Evolutionary conservation across 2,113 vertebrate species (phyloP), one percentile per base, ranked within the genome.

Genomic region (Boulengerochromis microlepis): DNA sequence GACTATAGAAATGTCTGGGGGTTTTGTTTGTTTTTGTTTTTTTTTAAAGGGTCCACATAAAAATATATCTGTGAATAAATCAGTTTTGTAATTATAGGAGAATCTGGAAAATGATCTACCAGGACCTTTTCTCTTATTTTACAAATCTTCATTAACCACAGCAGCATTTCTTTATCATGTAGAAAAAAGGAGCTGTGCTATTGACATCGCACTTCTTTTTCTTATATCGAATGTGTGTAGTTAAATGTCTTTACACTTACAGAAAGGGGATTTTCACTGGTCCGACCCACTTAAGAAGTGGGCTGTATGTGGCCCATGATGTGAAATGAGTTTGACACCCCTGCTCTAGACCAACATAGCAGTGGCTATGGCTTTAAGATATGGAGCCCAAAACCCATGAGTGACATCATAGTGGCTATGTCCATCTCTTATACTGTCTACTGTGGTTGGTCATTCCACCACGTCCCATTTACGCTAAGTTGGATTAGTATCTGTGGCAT

Each of bases 21-120:
- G 0, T 2, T 33, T 10, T 10, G 1, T 10, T 3, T 12, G 0
- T 19, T 10, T 5, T 29, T 1, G 0, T 26, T 59, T 10, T 40
- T 10, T 57, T 18, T 18, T 4, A 33, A 61, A 64, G 59, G 59
- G 59, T 19, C 29, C 5, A 64, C 10, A 64, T 64, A 64, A 33
- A 64, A 5, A 19, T 33, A 59, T 29, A 11, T 64, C 59, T 33
- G 4, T 33, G 59, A 64, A 35, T 64, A 35, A 64, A 64, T 64
- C 59, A 64, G 59, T 64, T 64, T 64, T 64, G 59, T 64, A 19
- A 19, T 3, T 64, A n/a, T 35, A 64, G 59, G 59, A 3, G 10
- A 64, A 64, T 64, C 31, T 64, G 59, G 31, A 64, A 64, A 64
- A 64, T 64, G 18, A 64, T 35, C 10, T 64, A 35, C 59, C 31